A percentile compares a stretch with the other conserved stretches of the same genome.
These are phyloP conservation scores for Synergus itoensis DNA, from an alignment of 2,888 invertebrate species.

Conservation along the genomic window DNA sequence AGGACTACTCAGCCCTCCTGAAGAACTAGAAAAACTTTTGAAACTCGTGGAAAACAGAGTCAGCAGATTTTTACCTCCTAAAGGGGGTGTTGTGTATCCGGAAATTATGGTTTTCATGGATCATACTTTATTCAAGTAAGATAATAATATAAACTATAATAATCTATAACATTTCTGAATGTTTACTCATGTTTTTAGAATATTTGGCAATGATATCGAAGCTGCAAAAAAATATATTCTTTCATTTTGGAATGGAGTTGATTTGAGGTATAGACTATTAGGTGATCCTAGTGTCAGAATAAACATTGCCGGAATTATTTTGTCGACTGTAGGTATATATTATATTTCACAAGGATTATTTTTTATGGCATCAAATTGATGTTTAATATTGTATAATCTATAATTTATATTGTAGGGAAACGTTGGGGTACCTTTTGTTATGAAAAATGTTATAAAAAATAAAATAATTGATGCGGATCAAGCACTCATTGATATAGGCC, in stretches of 20 bases:
- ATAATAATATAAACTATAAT: conserved; percentile 27
- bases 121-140: conserved; percentile 50
- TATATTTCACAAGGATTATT: neutral
- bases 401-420: conserved; percentile 53
- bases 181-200: conserved; percentile 22
- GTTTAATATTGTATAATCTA: neutral
- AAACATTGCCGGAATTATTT: conserved; percentile 66
- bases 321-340: conserved; percentile 48
- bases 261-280: conserved; percentile 68
- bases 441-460: conserved; percentile 54
- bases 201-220: conserved; percentile 47
- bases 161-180: conserved; percentile 3
- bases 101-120: conserved; percentile 67
- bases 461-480: conserved; percentile 63
- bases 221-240: conserved; percentile 63
- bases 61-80: neutral
- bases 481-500: conserved; percentile 61
- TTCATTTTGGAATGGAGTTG: conserved; percentile 71
- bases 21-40: conserved; percentile 43
- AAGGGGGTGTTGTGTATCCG: conserved; percentile 61
- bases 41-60: conserved; percentile 54
- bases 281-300: conserved; percentile 65
- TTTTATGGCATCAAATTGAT: neutral
- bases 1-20: neutral
- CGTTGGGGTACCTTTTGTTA: conserved; percentile 63